These are phyloP conservation scores for Gryllus longicercus DNA, from an alignment of 2,888 invertebrate species.

Conservation along the genomic window DNA sequence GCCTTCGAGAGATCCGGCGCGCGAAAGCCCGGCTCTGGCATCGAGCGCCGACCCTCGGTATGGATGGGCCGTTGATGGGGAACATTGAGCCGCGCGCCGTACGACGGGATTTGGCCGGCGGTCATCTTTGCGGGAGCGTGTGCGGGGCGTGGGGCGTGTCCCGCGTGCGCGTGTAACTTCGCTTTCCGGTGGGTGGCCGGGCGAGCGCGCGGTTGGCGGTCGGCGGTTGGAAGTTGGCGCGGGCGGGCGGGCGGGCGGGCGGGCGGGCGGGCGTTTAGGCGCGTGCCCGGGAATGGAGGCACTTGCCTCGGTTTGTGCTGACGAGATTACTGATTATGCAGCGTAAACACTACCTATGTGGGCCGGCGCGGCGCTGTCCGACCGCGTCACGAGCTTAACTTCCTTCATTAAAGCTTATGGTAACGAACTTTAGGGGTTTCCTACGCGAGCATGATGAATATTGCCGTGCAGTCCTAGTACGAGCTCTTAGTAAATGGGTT, in stretches of 20 bases:
- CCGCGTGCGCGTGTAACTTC: too few species aligned
- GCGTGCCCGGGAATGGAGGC: slow-evolving; percentile 5
- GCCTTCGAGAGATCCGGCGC: too few species aligned
- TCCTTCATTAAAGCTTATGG: slow-evolving; percentile 17
- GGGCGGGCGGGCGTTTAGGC: background rate
- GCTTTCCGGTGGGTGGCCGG: too few species aligned
- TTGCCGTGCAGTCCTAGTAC: background rate
- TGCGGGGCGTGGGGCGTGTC: too few species aligned
- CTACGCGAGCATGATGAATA: background rate
- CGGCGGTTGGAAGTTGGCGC: too few species aligned
- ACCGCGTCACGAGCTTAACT: background rate
- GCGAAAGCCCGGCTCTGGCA: too few species aligned
- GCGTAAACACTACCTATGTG: background rate
- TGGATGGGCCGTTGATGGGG: too few species aligned
- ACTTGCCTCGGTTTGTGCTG: slow-evolving; percentile 9
- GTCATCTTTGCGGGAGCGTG: too few species aligned
- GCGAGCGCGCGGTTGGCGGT: too few species aligned
- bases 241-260: rapidly evolving
- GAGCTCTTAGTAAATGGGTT: background rate
- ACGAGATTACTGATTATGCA: slow-evolving; percentile 10
- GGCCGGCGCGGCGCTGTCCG: background rate
- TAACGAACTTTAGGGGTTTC: slow-evolving; percentile 9
- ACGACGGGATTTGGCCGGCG: too few species aligned
- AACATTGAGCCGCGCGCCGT: too few species aligned
- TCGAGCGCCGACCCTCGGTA: too few species aligned